Evolutionary conservation across 1,140 invertebrate species (phyloP).

Genomic region (Metopolophium dirhodum): DNA sequence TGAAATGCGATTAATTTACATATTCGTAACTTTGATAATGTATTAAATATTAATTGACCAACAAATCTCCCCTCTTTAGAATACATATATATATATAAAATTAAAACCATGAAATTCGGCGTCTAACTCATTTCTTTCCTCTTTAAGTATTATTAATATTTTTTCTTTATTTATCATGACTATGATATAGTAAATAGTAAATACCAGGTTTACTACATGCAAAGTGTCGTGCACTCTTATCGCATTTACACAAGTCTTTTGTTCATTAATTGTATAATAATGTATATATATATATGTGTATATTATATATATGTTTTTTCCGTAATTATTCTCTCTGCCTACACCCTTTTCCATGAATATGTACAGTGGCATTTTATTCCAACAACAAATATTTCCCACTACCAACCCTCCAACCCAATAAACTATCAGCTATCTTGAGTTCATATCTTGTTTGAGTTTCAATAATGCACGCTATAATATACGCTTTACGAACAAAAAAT

Average conservation of each 20-base stretch:
- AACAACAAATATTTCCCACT: conserved; percentile 28
- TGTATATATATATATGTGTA: neutral
- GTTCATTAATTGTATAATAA: conserved; percentile 51
- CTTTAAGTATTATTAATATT: neutral
- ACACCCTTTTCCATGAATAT: conserved; percentile 32
- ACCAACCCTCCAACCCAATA: conserved; percentile 38
- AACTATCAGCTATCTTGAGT: conserved; percentile 49
- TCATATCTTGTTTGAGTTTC: conserved; percentile 45
- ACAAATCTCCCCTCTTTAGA: neutral
- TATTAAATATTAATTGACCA: neutral
- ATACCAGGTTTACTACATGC: conserved; percentile 38
- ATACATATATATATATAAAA: neutral
- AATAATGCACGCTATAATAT: conserved; percentile 51
- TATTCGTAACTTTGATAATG: neutral
- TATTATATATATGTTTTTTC: neutral
- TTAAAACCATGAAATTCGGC: neutral
- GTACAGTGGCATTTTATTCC: conserved; percentile 39
- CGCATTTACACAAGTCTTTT: conserved; percentile 55
- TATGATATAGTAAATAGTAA: conserved; percentile 21
- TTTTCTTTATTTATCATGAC: conserved; percentile 24
- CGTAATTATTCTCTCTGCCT: conserved; percentile 46
- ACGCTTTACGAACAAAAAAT: conserved; percentile 20
- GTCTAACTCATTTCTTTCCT: neutral
- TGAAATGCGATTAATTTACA: neutral
- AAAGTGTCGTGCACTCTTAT: conserved; percentile 56